Conservation (phyloP, 2,797 vertebrate species). For the Trachops cirrhosus region DNA sequence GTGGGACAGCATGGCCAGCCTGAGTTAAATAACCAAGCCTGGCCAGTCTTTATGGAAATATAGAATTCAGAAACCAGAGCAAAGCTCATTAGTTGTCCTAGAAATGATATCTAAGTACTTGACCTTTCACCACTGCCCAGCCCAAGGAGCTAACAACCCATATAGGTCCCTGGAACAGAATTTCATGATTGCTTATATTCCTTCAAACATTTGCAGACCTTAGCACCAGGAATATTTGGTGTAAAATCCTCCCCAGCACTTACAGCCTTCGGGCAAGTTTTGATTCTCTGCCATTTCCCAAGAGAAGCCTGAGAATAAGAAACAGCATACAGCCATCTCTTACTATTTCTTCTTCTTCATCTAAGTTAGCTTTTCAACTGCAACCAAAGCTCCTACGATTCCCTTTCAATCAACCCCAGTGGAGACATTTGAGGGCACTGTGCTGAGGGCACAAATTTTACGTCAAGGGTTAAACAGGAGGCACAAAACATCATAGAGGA, state of each 20-base stretch:
- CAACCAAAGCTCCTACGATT: neutral
- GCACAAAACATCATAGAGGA: neutral
- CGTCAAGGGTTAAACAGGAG: neutral
- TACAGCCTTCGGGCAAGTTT: conserved; percentile 16
- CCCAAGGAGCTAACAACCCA: neutral
- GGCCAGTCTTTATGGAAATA: neutral
- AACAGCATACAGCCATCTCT: neutral
- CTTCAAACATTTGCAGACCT: conserved; percentile 20
- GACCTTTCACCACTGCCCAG: neutral
- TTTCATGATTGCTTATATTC: neutral
- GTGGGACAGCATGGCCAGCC: neutral
- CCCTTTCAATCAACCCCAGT: neutral
- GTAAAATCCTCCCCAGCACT: neutral
- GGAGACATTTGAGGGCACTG: neutral
- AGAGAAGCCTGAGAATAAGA: neutral
- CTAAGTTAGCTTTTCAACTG: conserved; percentile 7
- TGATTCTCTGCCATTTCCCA: conserved; percentile 7
- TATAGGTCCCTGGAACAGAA: neutral
- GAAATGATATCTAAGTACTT: neutral
- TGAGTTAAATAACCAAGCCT: conserved; percentile 5
- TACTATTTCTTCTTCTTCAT: conserved; percentile 6
- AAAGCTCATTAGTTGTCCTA: neutral
- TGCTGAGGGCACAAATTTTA: neutral
- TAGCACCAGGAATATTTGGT: neutral
- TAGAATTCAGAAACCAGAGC: neutral